Percentiles rank a stretch among this genome's conserved stretches.
Evolutionary conservation across 1,140 invertebrate genomes (phyloP).

Genomic region (Conus ventricosus): DNA sequence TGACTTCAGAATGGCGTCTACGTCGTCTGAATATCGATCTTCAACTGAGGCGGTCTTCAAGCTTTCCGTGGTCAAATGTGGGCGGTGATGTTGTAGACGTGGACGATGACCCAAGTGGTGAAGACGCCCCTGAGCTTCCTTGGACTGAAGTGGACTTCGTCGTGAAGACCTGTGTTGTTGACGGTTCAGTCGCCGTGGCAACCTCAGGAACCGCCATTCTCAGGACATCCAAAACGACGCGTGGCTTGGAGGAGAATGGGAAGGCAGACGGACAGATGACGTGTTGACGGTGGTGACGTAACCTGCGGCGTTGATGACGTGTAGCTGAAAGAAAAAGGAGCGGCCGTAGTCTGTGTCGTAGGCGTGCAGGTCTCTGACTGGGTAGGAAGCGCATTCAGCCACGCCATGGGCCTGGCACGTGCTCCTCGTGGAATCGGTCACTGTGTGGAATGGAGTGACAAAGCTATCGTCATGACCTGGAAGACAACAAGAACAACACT

Average conservation of each 20-base stretch:
- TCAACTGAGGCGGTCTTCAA: too few species aligned
- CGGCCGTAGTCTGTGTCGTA: constrained; percentile 26
- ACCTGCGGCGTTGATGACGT: constrained; percentile 47
- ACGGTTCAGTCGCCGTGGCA: background rate
- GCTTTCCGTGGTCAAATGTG: background rate
- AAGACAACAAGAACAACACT: background rate
- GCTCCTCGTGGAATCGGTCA: background rate
- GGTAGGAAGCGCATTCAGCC: constrained; percentile 31
- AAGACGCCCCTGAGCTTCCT: background rate
- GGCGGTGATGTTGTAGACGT: background rate
- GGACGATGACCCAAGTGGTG: background rate
- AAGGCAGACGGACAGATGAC: constrained; percentile 43
- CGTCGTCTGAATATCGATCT: constrained; percentile 19
- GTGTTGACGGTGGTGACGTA: constrained; percentile 38
- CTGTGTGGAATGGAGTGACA: constrained; percentile 9
- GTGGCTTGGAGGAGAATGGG: constrained; percentile 43
- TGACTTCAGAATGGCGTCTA: constrained; percentile 29
- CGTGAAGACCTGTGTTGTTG: background rate
- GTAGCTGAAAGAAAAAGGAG: constrained; percentile 36
- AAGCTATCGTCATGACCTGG: background rate
- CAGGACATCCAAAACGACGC: constrained; percentile 47
- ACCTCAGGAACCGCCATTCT: background rate
- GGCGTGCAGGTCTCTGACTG: constrained; percentile 33
- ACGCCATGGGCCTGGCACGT: background rate
- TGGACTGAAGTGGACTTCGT: background rate